Evolutionary conservation across 2,113 vertebrate genomes (phyloP).

Genomic region (Pseudopipra pipra): DNA sequence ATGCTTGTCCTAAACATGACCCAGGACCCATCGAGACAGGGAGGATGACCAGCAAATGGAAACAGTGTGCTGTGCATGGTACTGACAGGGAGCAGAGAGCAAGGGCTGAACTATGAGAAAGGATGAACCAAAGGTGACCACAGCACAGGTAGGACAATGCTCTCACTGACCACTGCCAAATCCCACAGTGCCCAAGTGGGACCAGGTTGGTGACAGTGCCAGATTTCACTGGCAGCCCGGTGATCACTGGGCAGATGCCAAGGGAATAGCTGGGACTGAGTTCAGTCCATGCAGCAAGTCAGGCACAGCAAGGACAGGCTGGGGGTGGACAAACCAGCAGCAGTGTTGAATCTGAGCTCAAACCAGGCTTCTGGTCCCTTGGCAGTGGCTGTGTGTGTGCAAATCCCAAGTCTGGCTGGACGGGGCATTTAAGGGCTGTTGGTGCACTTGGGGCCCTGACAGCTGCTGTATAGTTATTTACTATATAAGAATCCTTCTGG

Average conservation of each 20-base stretch:
- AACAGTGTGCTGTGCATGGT: background rate
- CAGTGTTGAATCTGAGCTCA: background rate
- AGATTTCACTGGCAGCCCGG: background rate
- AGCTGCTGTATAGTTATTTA: background rate
- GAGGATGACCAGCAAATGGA: background rate
- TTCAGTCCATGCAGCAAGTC: background rate
- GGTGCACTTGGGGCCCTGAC: background rate
- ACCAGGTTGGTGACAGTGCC: background rate
- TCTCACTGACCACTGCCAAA: background rate
- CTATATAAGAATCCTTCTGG: background rate
- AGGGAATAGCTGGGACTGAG: background rate
- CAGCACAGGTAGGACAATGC: background rate
- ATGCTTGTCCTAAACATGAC: background rate
- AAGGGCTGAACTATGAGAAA: background rate
- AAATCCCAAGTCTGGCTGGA: background rate
- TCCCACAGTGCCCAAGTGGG: background rate
- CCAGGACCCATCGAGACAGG: background rate
- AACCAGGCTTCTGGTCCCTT: background rate
- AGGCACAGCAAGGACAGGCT: background rate
- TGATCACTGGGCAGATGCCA: background rate
- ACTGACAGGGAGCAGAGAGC: background rate
- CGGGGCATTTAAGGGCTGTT: background rate
- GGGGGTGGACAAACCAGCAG: rapidly evolving
- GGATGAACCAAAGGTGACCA: background rate
- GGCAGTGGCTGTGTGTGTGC: background rate